A percentile compares a stretch with the other conserved stretches of the same genome.
phyloP scores from a whole-genome alignment of 2,888 invertebrate genomes.

The Leistus spinibarbis region DNA sequence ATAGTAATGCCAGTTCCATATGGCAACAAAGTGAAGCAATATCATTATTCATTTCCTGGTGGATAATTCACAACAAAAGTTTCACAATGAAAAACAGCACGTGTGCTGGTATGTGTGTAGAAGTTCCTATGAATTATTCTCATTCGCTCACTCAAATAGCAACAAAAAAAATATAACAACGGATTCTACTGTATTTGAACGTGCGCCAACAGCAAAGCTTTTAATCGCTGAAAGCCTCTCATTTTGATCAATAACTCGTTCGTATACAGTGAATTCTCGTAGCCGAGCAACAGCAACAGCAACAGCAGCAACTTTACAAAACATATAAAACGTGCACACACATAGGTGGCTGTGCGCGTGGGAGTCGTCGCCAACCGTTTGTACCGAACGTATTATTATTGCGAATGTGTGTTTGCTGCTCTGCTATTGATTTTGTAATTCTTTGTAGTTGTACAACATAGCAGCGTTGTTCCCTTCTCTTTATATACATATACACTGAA shows the following conservation, averaged over 20 bases:
- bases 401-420: constrained; percentile 24
- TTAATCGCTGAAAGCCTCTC: constrained; percentile 16
- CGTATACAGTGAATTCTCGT: constrained; percentile 13
- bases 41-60: background rate
- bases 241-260: constrained; percentile 36
- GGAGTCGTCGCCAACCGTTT: constrained; percentile 18
- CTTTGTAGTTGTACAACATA: constrained; percentile 5
- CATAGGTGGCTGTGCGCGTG: constrained; percentile 23
- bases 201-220: constrained; percentile 3
- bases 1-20: background rate
- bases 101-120: background rate
- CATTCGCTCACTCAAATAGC: background rate
- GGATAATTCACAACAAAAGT: background rate
- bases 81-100: background rate
- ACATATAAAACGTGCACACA: constrained; percentile 9
- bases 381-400: constrained; percentile 13
- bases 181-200: background rate
- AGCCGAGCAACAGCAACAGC: constrained; percentile 5
- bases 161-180: background rate
- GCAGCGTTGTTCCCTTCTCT: background rate
- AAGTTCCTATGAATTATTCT: background rate
- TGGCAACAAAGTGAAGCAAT: background rate
- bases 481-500: background rate
- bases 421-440: constrained; percentile 32
- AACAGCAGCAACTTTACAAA: constrained; percentile 4